phyloP scores from a whole-genome alignment of 2,797 vertebrate genomes.

The Melanotaenia nigrans region DNA sequence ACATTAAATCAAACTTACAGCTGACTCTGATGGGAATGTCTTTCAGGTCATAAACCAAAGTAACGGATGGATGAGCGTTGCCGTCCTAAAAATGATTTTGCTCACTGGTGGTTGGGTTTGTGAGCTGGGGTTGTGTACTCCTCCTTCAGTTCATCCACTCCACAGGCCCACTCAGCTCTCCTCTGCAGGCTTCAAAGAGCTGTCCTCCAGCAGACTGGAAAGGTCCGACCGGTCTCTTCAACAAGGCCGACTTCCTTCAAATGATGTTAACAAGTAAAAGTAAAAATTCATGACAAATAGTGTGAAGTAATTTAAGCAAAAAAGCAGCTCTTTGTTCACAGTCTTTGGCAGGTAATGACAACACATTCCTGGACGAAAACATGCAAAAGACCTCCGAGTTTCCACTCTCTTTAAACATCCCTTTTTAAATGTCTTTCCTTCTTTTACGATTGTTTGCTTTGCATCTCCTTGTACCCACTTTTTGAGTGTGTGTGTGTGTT shows the following conservation, averaged over 20 bases:
- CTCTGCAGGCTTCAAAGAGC: constrained; percentile 52
- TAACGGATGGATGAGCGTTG: neutral
- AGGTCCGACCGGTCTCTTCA: neutral
- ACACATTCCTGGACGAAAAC: neutral
- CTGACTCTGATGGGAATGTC: neutral
- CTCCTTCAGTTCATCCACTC: constrained; percentile 9
- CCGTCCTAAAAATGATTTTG: neutral
- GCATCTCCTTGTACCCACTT: no score
- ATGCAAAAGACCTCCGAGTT: no score
- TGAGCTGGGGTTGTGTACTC: neutral
- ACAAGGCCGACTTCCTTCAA: neutral
- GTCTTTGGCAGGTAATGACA: neutral
- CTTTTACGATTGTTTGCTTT: no score
- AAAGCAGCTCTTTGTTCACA: neutral
- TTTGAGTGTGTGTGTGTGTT: no score
- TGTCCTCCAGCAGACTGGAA: constrained; percentile 49
- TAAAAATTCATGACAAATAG: neutral
- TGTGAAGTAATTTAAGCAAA: neutral
- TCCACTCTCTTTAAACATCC: no score
- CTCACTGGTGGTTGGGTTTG: neutral
- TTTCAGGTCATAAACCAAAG: constrained; percentile 1
- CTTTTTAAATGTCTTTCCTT: no score
- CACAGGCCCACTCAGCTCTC: constrained; percentile 9
- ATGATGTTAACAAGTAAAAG: neutral
- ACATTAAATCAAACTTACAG: neutral